Conservation (phyloP, 2,888 invertebrate species). For the Lamellibrachia satsuma region DNA sequence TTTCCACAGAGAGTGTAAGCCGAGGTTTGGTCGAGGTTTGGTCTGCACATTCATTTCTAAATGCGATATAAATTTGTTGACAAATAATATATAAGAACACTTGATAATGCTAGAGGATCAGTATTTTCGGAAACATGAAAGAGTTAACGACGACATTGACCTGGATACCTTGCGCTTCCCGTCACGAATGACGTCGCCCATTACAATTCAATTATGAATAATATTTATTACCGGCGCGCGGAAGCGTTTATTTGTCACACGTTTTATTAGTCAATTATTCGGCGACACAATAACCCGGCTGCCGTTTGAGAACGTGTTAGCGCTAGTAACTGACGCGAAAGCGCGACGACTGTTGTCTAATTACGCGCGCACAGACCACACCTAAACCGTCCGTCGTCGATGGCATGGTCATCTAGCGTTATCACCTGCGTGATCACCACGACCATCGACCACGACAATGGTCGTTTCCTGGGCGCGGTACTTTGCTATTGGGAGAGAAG, state of each 20-base stretch:
- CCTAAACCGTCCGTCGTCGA: not conserved
- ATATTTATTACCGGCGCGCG: not conserved
- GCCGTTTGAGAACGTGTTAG: not conserved
- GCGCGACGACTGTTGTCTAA: not conserved
- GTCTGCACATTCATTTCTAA: too few species aligned
- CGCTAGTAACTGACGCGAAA: not conserved
- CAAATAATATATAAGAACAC: too few species aligned
- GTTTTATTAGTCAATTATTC: not conserved
- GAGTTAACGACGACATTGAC: not conserved
- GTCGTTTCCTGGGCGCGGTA: not conserved
- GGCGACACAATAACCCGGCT: not conserved
- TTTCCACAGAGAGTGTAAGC: too few species aligned
- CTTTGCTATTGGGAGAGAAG: not conserved
- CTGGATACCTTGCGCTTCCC: not conserved
- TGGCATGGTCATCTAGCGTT: not conserved
- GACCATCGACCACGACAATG: not conserved
- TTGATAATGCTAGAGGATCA: too few species aligned
- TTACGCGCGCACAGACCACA: not conserved
- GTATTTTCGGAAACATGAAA: too few species aligned
- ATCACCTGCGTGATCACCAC: not conserved
- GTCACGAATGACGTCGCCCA: not conserved
- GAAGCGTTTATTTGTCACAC: not conserved
- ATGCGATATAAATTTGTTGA: too few species aligned
- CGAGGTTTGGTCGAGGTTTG: too few species aligned
- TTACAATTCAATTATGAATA: not conserved